A percentile compares a stretch with the other conserved stretches of the same genome.
These are phyloP conservation scores for Epinephelus cyanopodus DNA, from an alignment of 2,113 vertebrate genomes.

Conservation along the genomic window DNA sequence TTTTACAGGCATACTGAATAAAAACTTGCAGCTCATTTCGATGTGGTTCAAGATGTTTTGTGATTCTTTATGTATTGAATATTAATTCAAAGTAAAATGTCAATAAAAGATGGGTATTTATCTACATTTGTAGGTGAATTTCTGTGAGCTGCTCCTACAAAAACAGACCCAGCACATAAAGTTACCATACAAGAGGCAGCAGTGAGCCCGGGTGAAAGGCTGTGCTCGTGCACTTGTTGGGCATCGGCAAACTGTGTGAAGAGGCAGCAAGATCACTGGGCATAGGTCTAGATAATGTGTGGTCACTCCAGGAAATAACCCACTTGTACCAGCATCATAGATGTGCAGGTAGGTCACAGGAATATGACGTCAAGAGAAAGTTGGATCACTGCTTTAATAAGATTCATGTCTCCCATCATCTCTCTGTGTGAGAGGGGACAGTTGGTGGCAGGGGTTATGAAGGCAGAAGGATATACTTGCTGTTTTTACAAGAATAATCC, in stretches of 20 bases:
- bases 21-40: not conserved
- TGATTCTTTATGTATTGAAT: not conserved
- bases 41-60: not conserved
- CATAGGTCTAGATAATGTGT: not conserved
- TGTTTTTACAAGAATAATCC: conserved; percentile 63
- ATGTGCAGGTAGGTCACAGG: not conserved
- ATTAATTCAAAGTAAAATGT: no score
- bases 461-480: not conserved
- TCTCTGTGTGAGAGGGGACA: not conserved
- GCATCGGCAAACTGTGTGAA: not conserved
- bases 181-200: not conserved
- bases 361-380: conserved; percentile 25
- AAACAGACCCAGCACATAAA: not conserved
- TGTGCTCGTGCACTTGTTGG: not conserved
- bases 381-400: conserved; percentile 21
- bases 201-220: not conserved
- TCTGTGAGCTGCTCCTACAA: not conserved
- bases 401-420: conserved; percentile 9
- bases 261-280: not conserved
- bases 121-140: no score
- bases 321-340: not conserved
- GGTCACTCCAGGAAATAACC: not conserved
- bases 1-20: not conserved
- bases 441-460: conserved; percentile 4
- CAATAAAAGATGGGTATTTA: no score